These are phyloP conservation scores for Deilephila porcellus DNA, from an alignment of 2,888 invertebrate species.

Conservation along the genomic window DNA sequence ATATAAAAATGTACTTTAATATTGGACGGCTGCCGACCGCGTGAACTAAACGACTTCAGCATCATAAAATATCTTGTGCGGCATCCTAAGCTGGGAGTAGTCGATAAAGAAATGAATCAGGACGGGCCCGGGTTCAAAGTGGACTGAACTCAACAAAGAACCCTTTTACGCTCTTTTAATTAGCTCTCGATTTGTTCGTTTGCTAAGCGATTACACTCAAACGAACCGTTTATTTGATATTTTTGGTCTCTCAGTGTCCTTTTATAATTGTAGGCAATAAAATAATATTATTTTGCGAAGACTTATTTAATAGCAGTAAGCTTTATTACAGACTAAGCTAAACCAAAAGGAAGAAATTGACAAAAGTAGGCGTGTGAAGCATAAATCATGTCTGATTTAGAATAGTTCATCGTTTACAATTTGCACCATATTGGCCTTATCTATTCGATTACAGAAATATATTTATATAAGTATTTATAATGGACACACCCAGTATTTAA, in stretches of 20 bases:
- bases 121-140: conserved; percentile 54
- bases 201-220: conserved; percentile 29
- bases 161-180: conserved; percentile 59
- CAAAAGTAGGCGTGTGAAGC: no score
- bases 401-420: no score
- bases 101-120: conserved; percentile 52
- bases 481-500: background rate
- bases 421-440: no score
- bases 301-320: no score
- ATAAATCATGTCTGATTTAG: background rate
- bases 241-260: background rate
- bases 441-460: no score
- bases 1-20: conserved; percentile 7
- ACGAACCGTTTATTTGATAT: conserved; percentile 25
- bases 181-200: conserved; percentile 55
- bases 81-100: conserved; percentile 32
- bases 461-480: no score
- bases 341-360: no score
- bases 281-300: background rate
- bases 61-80: conserved; percentile 23
- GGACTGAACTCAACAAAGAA: conserved; percentile 61
- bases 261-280: background rate
- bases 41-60: conserved; percentile 4
- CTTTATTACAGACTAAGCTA: no score
- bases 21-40: conserved; percentile 9